A percentile compares a stretch with the other conserved stretches of the same genome.
phyloP scores from a whole-genome alignment of 2,113 vertebrate species.

The Edolisoma coerulescens region DNA sequence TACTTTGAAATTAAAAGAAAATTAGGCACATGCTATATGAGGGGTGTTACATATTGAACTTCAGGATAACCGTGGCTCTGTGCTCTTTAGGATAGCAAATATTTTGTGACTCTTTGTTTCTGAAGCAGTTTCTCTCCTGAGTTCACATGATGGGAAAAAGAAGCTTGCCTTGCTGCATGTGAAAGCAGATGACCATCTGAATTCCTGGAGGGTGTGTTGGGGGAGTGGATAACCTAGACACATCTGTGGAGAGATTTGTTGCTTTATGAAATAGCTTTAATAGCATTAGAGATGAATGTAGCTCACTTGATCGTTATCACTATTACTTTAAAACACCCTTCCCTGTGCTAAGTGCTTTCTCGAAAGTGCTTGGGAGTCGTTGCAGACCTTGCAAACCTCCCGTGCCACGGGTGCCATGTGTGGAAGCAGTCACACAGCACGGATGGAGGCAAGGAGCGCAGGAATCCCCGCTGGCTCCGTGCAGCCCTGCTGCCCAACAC shows the following conservation, averaged over 20 bases:
- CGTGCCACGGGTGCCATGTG: rapidly evolving
- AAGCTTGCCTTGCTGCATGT: background rate
- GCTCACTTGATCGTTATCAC: background rate
- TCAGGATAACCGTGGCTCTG: background rate
- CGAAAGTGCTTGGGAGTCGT: background rate
- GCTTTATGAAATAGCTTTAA: background rate
- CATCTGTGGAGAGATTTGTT: background rate
- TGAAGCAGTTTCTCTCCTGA: background rate
- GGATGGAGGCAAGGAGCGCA: background rate
- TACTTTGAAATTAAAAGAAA: background rate
- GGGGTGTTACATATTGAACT: background rate
- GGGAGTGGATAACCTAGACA: background rate
- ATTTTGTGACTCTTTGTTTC: background rate
- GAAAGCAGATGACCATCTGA: background rate
- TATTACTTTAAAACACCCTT: background rate
- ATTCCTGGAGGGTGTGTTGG: background rate
- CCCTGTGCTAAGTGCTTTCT: background rate
- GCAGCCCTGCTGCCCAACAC: background rate
- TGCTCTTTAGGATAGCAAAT: background rate
- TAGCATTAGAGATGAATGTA: background rate
- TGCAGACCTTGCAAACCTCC: background rate
- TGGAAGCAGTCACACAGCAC: rapidly evolving
- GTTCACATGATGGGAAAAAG: background rate
- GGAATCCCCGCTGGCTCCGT: rapidly evolving
- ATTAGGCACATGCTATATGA: background rate